Base-by-base conservation (phyloP, 2,113 vertebrate genomes). In the Hemibagrus wyckioides region DNA sequence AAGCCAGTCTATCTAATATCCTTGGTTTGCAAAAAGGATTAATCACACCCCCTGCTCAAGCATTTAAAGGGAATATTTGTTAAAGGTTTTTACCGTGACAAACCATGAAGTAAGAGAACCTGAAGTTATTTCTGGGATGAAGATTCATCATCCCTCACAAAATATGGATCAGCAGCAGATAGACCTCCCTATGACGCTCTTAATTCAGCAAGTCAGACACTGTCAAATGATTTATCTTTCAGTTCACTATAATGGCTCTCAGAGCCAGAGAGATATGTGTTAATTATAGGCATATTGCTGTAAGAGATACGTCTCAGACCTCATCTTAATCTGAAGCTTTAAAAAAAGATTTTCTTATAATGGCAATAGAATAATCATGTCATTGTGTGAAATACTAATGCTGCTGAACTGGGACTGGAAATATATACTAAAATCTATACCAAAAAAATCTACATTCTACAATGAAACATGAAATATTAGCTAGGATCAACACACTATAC, bases 181-280 rank as follows among this genome's bases (percentile, higher is more conserved):
- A 48, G 25, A 63, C 4, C 41, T 30, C 11, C 41, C 6, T n/a
- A 48, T 13, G 6, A 28, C 28, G 25, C 41, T 76, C 39, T 61
- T 85, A 48, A 59, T 33, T 30, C 36, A 48, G 19, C 41, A 36
- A 48, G 75, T 85, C 73, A 33, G 56, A 79, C 69, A 65, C 13
- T 76, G 23, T 75, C 39, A n/a, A 1, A 77, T 63, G 6, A 61
- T 33, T 85, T 57, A 77, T 77, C 5, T 77, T 85, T 44, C 39
- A 85, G 39, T 77, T 77, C 17, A 61, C 50, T 77, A 63, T 61
- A 59, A 61, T 33, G 25, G 36, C 69, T 75, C 14, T 57, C 69
- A 57, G 9, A 85, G 52, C 7, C 23, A 59, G 36, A 75, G 7
- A 75, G 61, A 1, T 15, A 6, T 9, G 17, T 57, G n/a, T 75